Evolutionary conservation across 2,888 invertebrate genomes (phyloP), one percentile per base, ranked within the genome.

Genomic region (Ormyrus thymus): DNA sequence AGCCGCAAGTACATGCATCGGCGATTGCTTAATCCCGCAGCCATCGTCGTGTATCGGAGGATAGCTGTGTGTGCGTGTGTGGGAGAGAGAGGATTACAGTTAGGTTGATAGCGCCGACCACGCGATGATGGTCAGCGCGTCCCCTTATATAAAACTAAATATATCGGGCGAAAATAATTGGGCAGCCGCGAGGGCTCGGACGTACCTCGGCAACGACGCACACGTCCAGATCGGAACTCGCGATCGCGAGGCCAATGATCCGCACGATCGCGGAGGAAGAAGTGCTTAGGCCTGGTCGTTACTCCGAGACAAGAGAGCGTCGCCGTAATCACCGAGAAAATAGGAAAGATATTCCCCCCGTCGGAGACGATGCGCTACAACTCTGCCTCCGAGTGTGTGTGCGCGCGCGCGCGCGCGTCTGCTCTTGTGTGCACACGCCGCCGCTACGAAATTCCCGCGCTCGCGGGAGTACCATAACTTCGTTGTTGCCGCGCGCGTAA

Each of bases 1-100:
- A 29, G 29, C 2, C n/a, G 29, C 29, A 29, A 29, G 29, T 29
- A 29, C 29, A 29, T 29, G 29, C 29, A 29, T 29, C 29, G 61
- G 68, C 82, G 85, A 87, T 86, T 84, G 84, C 84, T 86, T 84
- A 86, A 87, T 86, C 85, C 83, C 81, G 29, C 29, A 29, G 29
- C 29, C 29, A 29, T 29, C 29, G 29, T 3, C 29, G 29, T 29
- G 29, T 29, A 29, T 29, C 29, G 29, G 29, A 4, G 29, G 29
- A 29, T 29, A 83, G 8, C 82, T 84, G 84, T 84, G 85, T 86
- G 86, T 85, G 85, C 85, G 85, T 84, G 85, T 84, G 71, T 82
- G 83, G 29, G 29, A 29, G 29, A 29, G 45, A 13, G 9, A 78
- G 83, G 83, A 84, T 84, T 86, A 86, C 86, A 83, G 86, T 87